Conservation (phyloP, 2,888 invertebrate genomes). For the Tenthredo scrophulariae region DNA sequence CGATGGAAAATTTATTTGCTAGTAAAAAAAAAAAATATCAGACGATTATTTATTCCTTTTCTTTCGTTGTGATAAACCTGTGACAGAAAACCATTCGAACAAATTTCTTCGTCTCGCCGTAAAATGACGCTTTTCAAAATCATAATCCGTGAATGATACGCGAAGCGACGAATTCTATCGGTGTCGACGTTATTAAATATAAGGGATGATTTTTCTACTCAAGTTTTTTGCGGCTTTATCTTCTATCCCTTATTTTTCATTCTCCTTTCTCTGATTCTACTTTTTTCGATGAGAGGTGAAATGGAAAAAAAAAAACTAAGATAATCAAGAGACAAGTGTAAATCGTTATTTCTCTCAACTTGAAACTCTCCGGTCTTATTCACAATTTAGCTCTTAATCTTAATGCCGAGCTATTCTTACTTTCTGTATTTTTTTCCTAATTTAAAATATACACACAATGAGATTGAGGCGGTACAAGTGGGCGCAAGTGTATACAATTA, state of each 20-base stretch:
- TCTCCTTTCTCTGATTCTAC: too few species aligned
- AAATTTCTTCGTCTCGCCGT: neutral
- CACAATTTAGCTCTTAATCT: constrained; percentile 1
- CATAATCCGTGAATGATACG: neutral
- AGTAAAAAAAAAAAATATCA: neutral
- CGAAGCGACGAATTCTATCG: neutral
- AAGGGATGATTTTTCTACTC: too few species aligned
- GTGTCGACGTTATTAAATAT: neutral
- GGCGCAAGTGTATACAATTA: neutral
- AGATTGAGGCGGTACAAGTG: neutral
- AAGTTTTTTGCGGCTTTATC: too few species aligned
- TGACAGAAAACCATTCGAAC: neutral
- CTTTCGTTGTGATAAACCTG: neutral
- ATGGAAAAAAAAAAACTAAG: neutral
- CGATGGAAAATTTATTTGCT: neutral
- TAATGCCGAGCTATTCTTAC: neutral
- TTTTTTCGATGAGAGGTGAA: neutral
- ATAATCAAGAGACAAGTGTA: neutral
- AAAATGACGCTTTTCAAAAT: neutral
- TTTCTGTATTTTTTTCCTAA: neutral
- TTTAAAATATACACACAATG: neutral
- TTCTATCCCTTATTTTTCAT: too few species aligned
- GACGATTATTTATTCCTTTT: neutral
- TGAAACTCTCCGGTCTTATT: neutral
- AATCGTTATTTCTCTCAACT: neutral